These are phyloP conservation scores for Poeciliopsis turrubarensis DNA, from an alignment of 2,113 vertebrate genomes.

Conservation along the genomic window DNA sequence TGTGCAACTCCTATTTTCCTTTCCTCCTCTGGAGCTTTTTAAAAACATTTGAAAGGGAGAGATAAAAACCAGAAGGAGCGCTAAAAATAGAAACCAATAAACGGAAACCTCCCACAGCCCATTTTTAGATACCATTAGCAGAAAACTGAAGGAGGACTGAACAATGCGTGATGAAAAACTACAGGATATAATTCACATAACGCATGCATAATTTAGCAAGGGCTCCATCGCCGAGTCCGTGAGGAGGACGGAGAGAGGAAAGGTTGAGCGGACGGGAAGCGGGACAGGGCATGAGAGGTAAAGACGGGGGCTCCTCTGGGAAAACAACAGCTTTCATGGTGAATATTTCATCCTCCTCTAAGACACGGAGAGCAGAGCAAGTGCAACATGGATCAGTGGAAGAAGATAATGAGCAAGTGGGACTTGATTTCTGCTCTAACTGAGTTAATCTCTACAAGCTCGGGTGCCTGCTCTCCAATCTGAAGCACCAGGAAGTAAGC, in stretches of 20 bases:
- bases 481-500: constrained; percentile 35
- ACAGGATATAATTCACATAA: constrained; percentile 37
- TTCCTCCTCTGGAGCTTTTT: constrained; percentile 33
- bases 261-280: background rate
- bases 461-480: constrained; percentile 14
- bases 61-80: constrained; percentile 40
- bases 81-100: constrained; percentile 66
- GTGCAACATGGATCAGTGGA: background rate
- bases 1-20: constrained; percentile 19
- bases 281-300: background rate
- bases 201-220: constrained; percentile 59
- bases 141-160: constrained; percentile 33
- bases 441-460: constrained; percentile 46
- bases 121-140: constrained; percentile 39
- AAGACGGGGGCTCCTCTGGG: constrained; percentile 24
- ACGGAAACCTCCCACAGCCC: constrained; percentile 55
- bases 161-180: constrained; percentile 43
- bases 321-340: constrained; percentile 61
- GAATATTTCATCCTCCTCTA: constrained; percentile 64
- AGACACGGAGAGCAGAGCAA: constrained; percentile 22
- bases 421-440: constrained; percentile 33
- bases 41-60: constrained; percentile 15
- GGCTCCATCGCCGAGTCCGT: constrained; percentile 35
- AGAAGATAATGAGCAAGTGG: constrained; percentile 41
- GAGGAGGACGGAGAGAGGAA: constrained; percentile 9